Percentiles rank a stretch among this genome's conserved stretches.
These are phyloP conservation scores for Melieria picta DNA, from an alignment of 2,888 invertebrate species.

Conservation along the genomic window DNA sequence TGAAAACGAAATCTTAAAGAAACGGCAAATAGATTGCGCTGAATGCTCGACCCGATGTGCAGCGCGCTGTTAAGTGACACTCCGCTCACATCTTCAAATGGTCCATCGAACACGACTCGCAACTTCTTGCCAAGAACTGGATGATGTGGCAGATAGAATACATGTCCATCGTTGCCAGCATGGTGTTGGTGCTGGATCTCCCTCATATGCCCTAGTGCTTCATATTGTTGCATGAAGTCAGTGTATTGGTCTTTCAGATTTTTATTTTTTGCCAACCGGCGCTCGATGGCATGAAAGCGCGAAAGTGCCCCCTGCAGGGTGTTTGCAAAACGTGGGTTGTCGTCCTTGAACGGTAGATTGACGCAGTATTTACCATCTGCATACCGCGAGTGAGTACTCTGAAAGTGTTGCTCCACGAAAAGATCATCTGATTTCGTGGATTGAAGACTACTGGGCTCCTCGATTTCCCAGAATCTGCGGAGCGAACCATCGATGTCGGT, in stretches of 20 bases:
- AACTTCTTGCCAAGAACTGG: conserved; percentile 34
- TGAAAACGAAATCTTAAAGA: conserved; percentile 25
- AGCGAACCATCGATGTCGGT: conserved; percentile 14
- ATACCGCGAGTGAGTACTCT: conserved; percentile 19
- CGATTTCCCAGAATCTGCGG: conserved; percentile 28
- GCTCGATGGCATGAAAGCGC: conserved; percentile 26
- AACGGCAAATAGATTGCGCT: conserved; percentile 30
- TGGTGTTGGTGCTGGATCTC: too few relatives aligned
- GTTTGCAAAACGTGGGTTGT: conserved; percentile 11
- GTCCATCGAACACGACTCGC: conserved; percentile 38
- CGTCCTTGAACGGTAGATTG: conserved; percentile 17
- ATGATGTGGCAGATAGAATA: conserved; percentile 34
- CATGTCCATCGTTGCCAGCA: not conserved
- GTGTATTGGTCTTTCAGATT: conserved; percentile 16
- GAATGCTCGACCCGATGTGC: conserved; percentile 27
- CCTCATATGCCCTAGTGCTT: not conserved
- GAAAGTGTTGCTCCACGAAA: conserved; percentile 26
- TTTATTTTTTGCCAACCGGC: conserved; percentile 23
- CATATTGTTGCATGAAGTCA: conserved; percentile 19
- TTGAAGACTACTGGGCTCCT: not conserved
- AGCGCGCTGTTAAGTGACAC: conserved; percentile 33
- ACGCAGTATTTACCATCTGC: too few relatives aligned
- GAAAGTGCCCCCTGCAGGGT: not conserved
- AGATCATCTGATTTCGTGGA: not conserved
- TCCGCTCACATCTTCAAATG: conserved; percentile 10